These are phyloP conservation scores for Arvicanthis niloticus DNA, from an alignment of 2,113 vertebrate genomes.

Conservation along the genomic window DNA sequence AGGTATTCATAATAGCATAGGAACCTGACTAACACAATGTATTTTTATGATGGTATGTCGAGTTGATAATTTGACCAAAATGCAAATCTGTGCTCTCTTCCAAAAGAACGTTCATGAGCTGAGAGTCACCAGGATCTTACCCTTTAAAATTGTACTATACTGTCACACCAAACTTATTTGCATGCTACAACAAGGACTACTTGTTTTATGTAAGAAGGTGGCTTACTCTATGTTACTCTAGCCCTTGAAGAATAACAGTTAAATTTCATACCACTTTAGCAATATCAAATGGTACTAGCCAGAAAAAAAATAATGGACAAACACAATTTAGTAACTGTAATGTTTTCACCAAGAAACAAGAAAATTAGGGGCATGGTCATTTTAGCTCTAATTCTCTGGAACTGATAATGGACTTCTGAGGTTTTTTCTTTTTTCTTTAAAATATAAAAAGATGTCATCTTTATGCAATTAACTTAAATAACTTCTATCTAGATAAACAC, in stretches of 20 bases:
- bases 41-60: neutral
- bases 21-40: neutral
- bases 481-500: neutral
- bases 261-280: conserved; percentile 68
- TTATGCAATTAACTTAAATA: conserved; percentile 28
- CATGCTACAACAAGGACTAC: conserved; percentile 78
- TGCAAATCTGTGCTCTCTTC: neutral
- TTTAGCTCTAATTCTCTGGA: conserved; percentile 4
- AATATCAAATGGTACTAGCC: conserved; percentile 68
- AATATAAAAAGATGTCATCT: neutral
- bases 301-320: conserved; percentile 69
- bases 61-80: neutral
- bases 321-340: conserved; percentile 55
- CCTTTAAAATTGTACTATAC: conserved; percentile 53
- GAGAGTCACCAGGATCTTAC: conserved; percentile 56
- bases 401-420: neutral
- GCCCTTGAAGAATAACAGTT: conserved; percentile 71
- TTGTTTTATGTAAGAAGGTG: conserved; percentile 69
- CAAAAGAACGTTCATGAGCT: neutral
- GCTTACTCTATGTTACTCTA: conserved; percentile 70
- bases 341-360: conserved; percentile 63
- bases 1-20: neutral
- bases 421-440: neutral
- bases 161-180: conserved; percentile 76
- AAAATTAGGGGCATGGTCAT: neutral